These are phyloP conservation scores for Chironomus striatipennis DNA, from an alignment of 1,140 invertebrate species.

Conservation along the genomic window DNA sequence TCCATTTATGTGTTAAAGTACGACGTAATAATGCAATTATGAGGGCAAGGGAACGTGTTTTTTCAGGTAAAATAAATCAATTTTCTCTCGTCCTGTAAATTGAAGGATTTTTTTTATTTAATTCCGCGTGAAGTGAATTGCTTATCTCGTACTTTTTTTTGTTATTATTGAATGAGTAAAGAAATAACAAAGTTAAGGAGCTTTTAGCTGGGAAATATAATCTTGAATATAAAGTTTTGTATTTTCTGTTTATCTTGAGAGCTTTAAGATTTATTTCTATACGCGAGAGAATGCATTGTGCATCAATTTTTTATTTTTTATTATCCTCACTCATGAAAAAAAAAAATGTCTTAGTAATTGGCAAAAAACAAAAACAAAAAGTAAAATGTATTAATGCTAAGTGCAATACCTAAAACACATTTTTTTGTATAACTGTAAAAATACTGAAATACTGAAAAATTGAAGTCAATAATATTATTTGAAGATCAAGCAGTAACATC, in stretches of 20 bases:
- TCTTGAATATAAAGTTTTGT: too few relatives aligned
- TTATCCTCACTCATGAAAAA: too few relatives aligned
- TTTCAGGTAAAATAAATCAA: constrained; percentile 62
- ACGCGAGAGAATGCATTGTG: too few relatives aligned
- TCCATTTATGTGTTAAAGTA: constrained; percentile 86
- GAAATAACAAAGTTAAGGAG: background rate
- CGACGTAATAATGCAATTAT: constrained; percentile 74
- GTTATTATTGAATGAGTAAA: background rate
- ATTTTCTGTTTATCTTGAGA: too few relatives aligned
- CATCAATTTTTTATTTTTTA: too few relatives aligned
- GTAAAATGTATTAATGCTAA: too few relatives aligned
- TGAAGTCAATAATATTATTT: constrained; percentile 3
- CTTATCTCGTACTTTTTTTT: background rate
- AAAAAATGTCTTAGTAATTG: too few relatives aligned
- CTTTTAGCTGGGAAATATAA: too few relatives aligned
- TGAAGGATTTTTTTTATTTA: background rate
- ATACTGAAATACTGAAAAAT: background rate
- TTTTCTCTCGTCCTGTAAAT: background rate
- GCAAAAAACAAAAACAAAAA: too few relatives aligned
- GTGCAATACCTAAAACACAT: too few relatives aligned
- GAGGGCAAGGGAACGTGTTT: constrained; percentile 65
- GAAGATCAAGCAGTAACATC: constrained; percentile 18
- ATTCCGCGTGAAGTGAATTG: background rate
- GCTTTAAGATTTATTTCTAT: too few relatives aligned
- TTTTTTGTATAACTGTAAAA: too few relatives aligned